phyloP scores from a whole-genome alignment of 1,140 invertebrate genomes.

The Phocides pigmalion region DNA sequence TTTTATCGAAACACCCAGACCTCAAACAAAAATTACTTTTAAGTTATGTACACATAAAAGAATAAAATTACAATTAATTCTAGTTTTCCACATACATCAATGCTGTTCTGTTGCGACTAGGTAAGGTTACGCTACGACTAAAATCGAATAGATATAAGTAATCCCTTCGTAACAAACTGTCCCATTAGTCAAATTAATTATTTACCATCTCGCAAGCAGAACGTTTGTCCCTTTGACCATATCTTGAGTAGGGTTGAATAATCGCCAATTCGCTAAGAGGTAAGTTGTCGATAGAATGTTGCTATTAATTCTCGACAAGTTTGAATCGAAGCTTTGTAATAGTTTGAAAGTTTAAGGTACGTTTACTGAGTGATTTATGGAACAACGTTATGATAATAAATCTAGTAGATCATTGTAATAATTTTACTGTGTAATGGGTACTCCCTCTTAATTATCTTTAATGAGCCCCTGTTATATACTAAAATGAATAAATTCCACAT shows the following conservation, averaged over 20 bases:
- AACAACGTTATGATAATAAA: not conserved
- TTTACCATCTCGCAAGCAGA: conserved; percentile 63
- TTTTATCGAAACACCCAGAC: no score
- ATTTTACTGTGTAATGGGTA: no score
- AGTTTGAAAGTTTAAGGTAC: conserved; percentile 16
- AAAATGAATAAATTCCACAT: no score
- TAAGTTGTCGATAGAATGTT: conserved; percentile 61
- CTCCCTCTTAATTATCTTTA: no score
- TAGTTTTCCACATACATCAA: no score
- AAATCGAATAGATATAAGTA: not conserved
- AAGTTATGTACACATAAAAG: no score
- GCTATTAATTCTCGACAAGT: conserved; percentile 45
- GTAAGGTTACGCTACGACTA: not conserved
- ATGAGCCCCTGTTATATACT: no score
- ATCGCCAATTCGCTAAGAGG: conserved; percentile 65
- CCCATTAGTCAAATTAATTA: conserved; percentile 80
- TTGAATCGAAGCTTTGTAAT: conserved; percentile 20
- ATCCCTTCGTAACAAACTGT: conserved; percentile 59
- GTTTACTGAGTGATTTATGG: conserved; percentile 16
- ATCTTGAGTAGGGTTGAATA: conserved; percentile 50
- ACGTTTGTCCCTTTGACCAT: conserved; percentile 71
- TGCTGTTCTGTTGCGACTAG: no score
- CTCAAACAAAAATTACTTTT: no score
- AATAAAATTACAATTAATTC: no score
- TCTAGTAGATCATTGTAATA: not conserved